These are phyloP conservation scores for Heteronetta atricapilla DNA, from an alignment of 2,113 vertebrate genomes.

Conservation along the genomic window DNA sequence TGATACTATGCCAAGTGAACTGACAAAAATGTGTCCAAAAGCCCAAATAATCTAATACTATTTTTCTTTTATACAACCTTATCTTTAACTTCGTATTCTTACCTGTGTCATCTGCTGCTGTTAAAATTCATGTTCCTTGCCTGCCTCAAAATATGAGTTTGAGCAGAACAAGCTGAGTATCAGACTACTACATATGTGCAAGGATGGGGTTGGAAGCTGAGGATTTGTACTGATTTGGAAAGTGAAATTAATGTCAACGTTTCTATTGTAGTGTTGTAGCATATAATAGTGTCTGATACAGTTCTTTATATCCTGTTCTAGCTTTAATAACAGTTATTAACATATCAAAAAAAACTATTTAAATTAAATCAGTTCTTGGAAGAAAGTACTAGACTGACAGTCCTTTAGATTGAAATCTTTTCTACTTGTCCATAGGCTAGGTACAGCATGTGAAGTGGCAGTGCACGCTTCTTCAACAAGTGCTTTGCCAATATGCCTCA, in stretches of 20 bases:
- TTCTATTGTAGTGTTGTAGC: not conserved
- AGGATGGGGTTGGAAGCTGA: not conserved
- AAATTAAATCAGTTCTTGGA: slow-evolving; percentile 64
- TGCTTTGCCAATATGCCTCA: slow-evolving; percentile 68
- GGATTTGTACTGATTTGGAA: not conserved
- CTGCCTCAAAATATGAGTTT: not conserved
- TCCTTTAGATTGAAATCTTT: slow-evolving; percentile 72
- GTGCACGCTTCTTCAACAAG: slow-evolving; percentile 58
- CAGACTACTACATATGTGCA: not conserved
- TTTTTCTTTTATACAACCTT: not conserved
- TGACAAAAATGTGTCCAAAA: not conserved
- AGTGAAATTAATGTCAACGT: not conserved
- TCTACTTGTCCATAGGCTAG: slow-evolving; percentile 72
- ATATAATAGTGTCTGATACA: not conserved
- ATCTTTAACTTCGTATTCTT: not conserved
- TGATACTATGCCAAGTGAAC: not conserved
- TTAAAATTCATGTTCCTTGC: not conserved
- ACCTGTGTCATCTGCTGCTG: not conserved
- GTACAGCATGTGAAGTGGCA: slow-evolving; percentile 68
- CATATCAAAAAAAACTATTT: not conserved
- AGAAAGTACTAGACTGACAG: slow-evolving; percentile 54
- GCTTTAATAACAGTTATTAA: slow-evolving; percentile 23
- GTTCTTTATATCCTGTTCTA: slow-evolving; percentile 22
- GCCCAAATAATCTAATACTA: not conserved
- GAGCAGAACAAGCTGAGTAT: not conserved